These are phyloP conservation scores for Cyclophora albipunctata DNA, from an alignment of 2,888 invertebrate species.

Conservation along the genomic window DNA sequence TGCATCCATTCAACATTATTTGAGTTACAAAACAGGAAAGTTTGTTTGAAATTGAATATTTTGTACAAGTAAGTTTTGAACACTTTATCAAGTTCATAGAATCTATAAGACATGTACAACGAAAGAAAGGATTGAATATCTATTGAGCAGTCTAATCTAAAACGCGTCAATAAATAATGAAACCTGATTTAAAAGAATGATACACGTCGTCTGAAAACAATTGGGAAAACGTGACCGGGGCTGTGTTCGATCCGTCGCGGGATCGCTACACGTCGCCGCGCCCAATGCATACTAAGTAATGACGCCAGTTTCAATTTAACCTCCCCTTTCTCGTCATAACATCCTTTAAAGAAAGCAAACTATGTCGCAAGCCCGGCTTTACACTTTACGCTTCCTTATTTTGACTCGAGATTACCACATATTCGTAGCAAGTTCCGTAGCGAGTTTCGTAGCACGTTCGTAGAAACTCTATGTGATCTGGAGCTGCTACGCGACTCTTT, in stretches of 20 bases:
- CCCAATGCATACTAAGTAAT: constrained; percentile 73
- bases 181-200: constrained; percentile 70
- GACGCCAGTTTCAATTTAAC: constrained; percentile 66
- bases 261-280: constrained; percentile 59
- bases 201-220: constrained; percentile 74
- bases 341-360: constrained; percentile 31
- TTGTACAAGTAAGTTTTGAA: too few species aligned
- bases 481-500: constrained; percentile 34
- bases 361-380: constrained; percentile 1
- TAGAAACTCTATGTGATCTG: constrained; percentile 21
- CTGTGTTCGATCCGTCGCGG: constrained; percentile 43
- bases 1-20: background rate
- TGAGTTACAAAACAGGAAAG: too few species aligned
- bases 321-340: constrained; percentile 46
- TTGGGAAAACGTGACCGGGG: constrained; percentile 67
- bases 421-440: constrained; percentile 11
- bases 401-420: constrained; percentile 5
- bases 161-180: constrained; percentile 54
- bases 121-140: too few species aligned
- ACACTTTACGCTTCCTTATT: background rate
- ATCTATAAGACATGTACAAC: too few species aligned
- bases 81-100: too few species aligned
- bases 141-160: constrained; percentile 15
- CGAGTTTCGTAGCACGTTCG: constrained; percentile 30
- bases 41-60: too few species aligned